Evolutionary conservation across 30 jellyfish, hydroid and myxozoan genomes (phyloP).

Genomic region (Aurelia sp.): DNA sequence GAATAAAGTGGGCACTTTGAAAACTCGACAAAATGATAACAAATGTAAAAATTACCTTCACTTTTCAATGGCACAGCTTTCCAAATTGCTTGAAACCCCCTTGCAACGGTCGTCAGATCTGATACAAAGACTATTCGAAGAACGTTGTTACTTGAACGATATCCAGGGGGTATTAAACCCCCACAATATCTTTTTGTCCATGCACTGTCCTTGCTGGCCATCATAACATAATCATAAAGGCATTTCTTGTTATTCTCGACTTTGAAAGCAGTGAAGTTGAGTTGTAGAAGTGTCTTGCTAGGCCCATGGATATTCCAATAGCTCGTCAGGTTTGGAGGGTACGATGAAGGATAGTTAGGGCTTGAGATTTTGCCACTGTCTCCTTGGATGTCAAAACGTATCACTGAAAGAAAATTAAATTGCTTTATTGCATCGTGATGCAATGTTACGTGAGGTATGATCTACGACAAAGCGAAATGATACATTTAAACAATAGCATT

Average conservation of each 20-base stretch:
- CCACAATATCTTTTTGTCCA: constrained; percentile 35
- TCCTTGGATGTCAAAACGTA: constrained; percentile 25
- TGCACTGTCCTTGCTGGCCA: neutral
- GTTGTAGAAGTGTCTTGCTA: constrained; percentile 3
- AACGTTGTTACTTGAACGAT: neutral
- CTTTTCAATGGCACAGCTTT: neutral
- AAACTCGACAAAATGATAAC: too few species aligned
- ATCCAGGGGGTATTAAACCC: constrained; percentile 9
- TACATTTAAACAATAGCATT: neutral
- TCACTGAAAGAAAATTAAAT: constrained; percentile 8
- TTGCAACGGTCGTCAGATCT: constrained; percentile 12
- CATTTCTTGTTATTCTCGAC: constrained; percentile 54
- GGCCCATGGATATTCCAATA: constrained; percentile 42
- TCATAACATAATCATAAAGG: constrained; percentile 29
- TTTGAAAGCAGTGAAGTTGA: constrained; percentile 42
- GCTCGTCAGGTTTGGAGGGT: constrained; percentile 39
- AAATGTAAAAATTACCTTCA: too few species aligned
- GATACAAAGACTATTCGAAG: constrained; percentile 14
- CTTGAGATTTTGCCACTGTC: constrained; percentile 24
- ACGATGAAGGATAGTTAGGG: constrained; percentile 35
- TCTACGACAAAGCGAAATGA: neutral
- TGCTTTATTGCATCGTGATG: neutral
- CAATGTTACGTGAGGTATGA: neutral
- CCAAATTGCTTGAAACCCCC: constrained; percentile 58
- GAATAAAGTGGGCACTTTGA: too few species aligned